These are phyloP conservation scores for Bradypus variegatus DNA, from an alignment of 2,797 vertebrate genomes.

Conservation along the genomic window DNA sequence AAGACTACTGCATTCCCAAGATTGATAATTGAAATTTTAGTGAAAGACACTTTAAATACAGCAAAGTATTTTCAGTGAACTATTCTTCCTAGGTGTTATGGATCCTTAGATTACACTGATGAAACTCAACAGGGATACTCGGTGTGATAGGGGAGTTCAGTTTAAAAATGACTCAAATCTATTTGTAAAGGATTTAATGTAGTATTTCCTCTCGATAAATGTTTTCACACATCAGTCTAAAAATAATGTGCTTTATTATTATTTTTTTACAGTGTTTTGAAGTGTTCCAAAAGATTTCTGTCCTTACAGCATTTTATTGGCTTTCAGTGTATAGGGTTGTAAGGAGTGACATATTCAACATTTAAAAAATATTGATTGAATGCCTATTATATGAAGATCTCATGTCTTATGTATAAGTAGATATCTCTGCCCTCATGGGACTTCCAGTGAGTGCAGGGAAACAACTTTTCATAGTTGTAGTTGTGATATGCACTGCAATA, in stretches of 20 bases:
- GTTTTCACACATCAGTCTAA: neutral
- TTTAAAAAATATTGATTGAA: neutral
- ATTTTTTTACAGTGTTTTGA: neutral
- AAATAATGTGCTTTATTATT: neutral
- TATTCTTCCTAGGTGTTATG: conserved; percentile 43
- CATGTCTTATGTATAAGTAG: neutral
- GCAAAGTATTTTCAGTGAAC: conserved; percentile 19
- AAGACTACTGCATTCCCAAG: conserved; percentile 19
- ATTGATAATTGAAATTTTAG: conserved; percentile 34
- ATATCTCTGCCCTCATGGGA: neutral
- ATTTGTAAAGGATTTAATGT: conserved; percentile 8
- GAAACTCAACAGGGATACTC: neutral
- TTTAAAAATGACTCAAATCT: neutral
- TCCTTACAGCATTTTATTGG: neutral
- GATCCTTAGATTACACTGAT: conserved; percentile 9
- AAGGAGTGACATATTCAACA: neutral
- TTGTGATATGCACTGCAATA: neutral
- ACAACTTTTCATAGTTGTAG: no score
- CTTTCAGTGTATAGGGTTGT: neutral
- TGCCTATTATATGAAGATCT: neutral
- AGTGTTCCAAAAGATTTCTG: neutral
- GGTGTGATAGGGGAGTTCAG: neutral
- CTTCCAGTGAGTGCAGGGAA: neutral
- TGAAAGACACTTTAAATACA: conserved; percentile 45
- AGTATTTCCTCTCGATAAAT: conserved; percentile 11